A percentile compares a stretch with the other conserved stretches of the same genome.
Evolutionary conservation across 2,797 vertebrate species (phyloP).

Genomic region (Gephyroberyx darwinii): DNA sequence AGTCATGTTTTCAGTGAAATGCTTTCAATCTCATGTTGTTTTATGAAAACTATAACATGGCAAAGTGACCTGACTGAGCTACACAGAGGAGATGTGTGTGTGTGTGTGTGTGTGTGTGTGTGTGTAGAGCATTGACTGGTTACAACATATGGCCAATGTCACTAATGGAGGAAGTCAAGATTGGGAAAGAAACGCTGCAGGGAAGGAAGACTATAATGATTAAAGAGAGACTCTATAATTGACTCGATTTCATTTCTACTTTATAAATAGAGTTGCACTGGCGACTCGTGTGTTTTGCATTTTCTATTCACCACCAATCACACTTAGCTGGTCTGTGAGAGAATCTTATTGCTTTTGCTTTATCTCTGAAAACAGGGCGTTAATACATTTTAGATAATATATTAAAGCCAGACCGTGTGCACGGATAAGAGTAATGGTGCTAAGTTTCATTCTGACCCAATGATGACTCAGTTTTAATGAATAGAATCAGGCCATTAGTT

Average conservation of each 20-base stretch:
- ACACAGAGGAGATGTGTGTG: not conserved
- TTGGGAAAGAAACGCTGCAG: not conserved
- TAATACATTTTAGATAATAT: conserved; percentile 14
- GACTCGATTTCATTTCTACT: no score
- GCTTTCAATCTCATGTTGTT: not conserved
- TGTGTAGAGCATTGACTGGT: not conserved
- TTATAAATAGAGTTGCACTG: no score
- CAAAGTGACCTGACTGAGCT: no score
- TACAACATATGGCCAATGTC: not conserved
- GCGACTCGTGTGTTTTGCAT: not conserved
- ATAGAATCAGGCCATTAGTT: conserved; percentile 52
- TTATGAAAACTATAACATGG: not conserved
- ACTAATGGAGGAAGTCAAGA: not conserved
- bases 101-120: conserved; percentile 6
- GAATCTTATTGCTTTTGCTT: conserved; percentile 13
- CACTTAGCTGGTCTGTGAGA: not conserved
- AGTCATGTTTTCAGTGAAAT: not conserved
- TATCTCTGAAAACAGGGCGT: conserved; percentile 8
- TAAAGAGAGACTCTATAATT: not conserved
- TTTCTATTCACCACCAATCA: not conserved
- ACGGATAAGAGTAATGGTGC: conserved; percentile 58
- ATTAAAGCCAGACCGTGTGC: conserved; percentile 49
- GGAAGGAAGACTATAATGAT: not conserved
- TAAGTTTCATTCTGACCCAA: conserved; percentile 53
- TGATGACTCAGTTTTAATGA: conserved; percentile 55